Conservation (phyloP, 2,113 vertebrate genomes). For the Ariopsis seemanni region DNA sequence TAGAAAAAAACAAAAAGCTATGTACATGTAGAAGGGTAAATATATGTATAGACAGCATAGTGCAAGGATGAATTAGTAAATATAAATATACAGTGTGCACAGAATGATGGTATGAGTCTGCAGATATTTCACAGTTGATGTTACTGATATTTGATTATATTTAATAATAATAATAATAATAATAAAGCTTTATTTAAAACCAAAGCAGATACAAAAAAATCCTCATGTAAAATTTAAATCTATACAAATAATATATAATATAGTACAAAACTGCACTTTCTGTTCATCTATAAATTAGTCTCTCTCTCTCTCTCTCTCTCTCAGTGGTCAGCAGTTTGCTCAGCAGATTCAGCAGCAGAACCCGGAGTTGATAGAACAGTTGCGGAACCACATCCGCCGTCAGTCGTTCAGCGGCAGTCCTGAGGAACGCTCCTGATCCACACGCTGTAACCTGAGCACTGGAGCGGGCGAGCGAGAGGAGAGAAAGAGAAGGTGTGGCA, state of each 20-base stretch:
- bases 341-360: conserved; percentile 99
- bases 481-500: conserved; percentile 62
- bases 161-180: too few relatives aligned
- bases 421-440: conserved; percentile 90
- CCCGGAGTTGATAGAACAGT: conserved; percentile 94
- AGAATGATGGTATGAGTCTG: too few relatives aligned
- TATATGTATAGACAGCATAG: too few relatives aligned
- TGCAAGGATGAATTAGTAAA: too few relatives aligned
- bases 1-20: too few relatives aligned
- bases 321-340: conserved; percentile 95
- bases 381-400: conserved; percentile 95
- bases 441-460: conserved; percentile 59
- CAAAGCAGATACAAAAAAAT: too few relatives aligned
- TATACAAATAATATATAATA: background rate
- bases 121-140: too few relatives aligned
- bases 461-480: conserved; percentile 58
- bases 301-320: conserved; percentile 41
- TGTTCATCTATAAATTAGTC: background rate
- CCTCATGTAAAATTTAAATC: too few relatives aligned
- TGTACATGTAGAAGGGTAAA: too few relatives aligned
- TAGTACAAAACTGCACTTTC: background rate
- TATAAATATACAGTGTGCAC: too few relatives aligned
- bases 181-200: too few relatives aligned
- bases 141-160: too few relatives aligned
- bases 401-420: conserved; percentile 92